Evolutionary conservation across 2,888 invertebrate genomes (phyloP), one percentile per base, ranked within the genome.

Genomic region (Camptogramma bilineatum): DNA sequence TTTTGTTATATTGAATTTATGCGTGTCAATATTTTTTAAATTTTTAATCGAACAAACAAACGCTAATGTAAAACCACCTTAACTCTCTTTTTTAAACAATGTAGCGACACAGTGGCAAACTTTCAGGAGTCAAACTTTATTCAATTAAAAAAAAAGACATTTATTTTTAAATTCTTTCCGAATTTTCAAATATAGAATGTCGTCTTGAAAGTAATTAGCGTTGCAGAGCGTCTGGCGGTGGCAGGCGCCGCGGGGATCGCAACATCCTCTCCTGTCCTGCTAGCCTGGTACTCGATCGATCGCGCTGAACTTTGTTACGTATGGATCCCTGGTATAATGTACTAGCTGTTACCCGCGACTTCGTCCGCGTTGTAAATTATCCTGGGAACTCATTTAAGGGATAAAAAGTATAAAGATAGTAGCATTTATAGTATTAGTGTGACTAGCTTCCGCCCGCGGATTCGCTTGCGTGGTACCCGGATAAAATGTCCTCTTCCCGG

Each of bases 221-320:
- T 55, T 48, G 66, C 53, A 60, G 52, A 50, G 34, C 62, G 66
- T 63, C 67, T 67, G 67, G 57, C 61, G 50, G 9, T 64, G 67
- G 67, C 67, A 67, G 64, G 53, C 66, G 59, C 66, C 60, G 67
- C 67, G 64, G 67, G 63, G 54, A 47, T 56, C 48, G 54, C 52
- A 44, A 64, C 60, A 66, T 62, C 65, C 57, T 62, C 52, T 46
- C n/a, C 58, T 75, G 74, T 74, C 74, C 79, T 83, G 79, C 54
- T 82, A 71, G 63, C 81, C 80, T 82, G 79, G 80, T 83, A 80
- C 69, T 73, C 65, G 67, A 80, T 80, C 79, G 75, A 77, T 78
- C 77, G 16, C 53, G 31, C 10, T 21, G 7, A 52, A 62, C 50
- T 31, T 34, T 62, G 42, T 31, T 51, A 51, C 53, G 48, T 47